Conservation (phyloP, 1,140 invertebrate species). For the Trinorchestia longiramus region DNA sequence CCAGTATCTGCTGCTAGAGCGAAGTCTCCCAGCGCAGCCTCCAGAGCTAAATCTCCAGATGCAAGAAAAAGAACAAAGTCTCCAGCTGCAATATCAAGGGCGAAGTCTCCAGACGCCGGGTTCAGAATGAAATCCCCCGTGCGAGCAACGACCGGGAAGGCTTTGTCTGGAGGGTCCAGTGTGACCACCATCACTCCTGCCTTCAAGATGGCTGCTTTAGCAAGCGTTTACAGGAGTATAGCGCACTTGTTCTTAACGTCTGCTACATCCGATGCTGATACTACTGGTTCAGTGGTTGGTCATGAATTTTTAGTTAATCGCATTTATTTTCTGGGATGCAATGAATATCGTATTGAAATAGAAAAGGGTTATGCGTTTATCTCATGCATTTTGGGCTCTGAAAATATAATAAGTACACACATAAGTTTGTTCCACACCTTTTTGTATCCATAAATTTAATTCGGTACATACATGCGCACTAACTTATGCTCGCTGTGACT, state of each 20-base stretch:
- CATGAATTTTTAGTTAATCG: not conserved
- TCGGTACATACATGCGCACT: too few species aligned
- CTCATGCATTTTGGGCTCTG: not conserved
- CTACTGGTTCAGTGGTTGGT: not conserved
- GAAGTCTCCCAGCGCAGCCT: not conserved
- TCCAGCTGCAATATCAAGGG: not conserved
- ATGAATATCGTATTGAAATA: not conserved
- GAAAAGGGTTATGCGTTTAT: not conserved
- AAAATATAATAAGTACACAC: not conserved
- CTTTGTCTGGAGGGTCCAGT: not conserved
- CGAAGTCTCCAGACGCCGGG: not conserved
- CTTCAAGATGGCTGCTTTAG: not conserved
- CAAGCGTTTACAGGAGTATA: not conserved
- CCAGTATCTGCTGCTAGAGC: not conserved
- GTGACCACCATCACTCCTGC: conserved; percentile 24
- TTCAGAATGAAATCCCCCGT: not conserved
- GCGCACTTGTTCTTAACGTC: not conserved
- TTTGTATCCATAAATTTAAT: too few species aligned
- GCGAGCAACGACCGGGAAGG: not conserved
- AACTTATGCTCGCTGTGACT: too few species aligned
- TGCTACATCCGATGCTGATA: not conserved
- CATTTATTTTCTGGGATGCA: not conserved
- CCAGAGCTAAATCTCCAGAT: conserved; percentile 22
- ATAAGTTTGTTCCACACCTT: too few species aligned
- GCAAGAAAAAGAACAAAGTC: not conserved